Conservation (phyloP, 2,113 vertebrate genomes). For the Pteropus alecto region DNA sequence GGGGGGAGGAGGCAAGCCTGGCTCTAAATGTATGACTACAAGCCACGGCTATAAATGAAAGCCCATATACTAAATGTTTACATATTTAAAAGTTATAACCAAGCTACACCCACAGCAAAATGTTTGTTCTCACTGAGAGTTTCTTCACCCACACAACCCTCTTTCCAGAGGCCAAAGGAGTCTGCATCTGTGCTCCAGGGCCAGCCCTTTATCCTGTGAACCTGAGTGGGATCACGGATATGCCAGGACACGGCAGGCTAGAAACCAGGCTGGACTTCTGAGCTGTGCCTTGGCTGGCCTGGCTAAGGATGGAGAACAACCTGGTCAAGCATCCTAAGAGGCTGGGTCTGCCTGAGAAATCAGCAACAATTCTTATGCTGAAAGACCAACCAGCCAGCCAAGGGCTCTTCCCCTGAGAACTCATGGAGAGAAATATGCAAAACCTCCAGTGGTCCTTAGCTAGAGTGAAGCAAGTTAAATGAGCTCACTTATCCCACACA, state of each 20-base stretch:
- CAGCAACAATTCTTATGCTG: background rate
- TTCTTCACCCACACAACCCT: background rate
- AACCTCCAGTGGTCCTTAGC: background rate
- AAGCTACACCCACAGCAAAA: background rate
- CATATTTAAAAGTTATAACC: background rate
- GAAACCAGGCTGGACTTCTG: background rate
- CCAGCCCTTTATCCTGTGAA: background rate
- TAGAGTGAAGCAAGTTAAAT: background rate
- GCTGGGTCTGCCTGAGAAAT: background rate
- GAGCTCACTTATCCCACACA: background rate
- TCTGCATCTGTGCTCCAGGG: background rate
- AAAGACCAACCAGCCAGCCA: background rate
- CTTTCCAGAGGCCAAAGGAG: background rate
- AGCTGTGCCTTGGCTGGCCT: background rate
- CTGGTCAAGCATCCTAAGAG: background rate
- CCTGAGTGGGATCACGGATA: background rate
- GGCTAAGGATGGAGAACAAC: background rate
- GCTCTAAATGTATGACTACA: background rate
- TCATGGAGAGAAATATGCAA: background rate
- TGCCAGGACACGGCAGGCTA: background rate
- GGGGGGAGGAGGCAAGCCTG: background rate
- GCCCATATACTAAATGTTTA: background rate
- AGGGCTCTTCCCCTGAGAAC: background rate
- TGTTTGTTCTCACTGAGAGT: background rate
- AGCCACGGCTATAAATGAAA: background rate